phyloP scores from a whole-genome alignment of 2,888 invertebrate species.

The Drosophila nigricruria region DNA sequence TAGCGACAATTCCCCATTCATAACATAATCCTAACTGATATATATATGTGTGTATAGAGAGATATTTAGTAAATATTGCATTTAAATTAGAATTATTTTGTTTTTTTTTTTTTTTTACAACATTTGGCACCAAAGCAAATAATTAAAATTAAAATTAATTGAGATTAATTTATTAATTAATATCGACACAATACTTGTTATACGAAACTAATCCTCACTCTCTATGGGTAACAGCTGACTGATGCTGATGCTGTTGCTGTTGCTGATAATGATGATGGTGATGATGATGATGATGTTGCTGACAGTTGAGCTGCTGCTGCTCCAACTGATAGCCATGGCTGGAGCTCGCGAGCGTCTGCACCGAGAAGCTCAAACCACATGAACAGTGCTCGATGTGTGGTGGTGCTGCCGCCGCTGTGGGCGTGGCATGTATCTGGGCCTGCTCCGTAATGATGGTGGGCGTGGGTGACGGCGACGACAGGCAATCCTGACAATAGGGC shows the following conservation, averaged over 20 bases:
- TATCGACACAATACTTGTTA: conserved; percentile 48
- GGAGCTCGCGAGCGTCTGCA: conserved; percentile 49
- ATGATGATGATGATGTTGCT: conserved; percentile 60
- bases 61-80: conserved; percentile 21
- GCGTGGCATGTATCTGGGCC: conserved; percentile 75
- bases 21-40: conserved; percentile 28
- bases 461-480: conserved; percentile 78
- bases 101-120: conserved; percentile 63
- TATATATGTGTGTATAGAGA: background rate
- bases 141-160: conserved; percentile 36
- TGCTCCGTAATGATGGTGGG: conserved; percentile 81
- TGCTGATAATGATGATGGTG: conserved; percentile 40
- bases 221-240: conserved; percentile 42
- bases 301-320: conserved; percentile 52
- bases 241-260: conserved; percentile 34
- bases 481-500: conserved; percentile 73
- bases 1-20: conserved; percentile 64
- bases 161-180: conserved; percentile 31
- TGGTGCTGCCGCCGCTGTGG: conserved; percentile 23
- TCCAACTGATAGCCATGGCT: conserved; percentile 38
- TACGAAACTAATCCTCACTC: conserved; percentile 45
- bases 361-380: conserved; percentile 79
- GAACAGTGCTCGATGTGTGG: conserved; percentile 80
- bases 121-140: conserved; percentile 72
- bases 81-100: conserved; percentile 33